A percentile compares a stretch with the other conserved stretches of the same genome.
phyloP scores from a whole-genome alignment of 2,113 vertebrate species.

The Abramis brama region DNA sequence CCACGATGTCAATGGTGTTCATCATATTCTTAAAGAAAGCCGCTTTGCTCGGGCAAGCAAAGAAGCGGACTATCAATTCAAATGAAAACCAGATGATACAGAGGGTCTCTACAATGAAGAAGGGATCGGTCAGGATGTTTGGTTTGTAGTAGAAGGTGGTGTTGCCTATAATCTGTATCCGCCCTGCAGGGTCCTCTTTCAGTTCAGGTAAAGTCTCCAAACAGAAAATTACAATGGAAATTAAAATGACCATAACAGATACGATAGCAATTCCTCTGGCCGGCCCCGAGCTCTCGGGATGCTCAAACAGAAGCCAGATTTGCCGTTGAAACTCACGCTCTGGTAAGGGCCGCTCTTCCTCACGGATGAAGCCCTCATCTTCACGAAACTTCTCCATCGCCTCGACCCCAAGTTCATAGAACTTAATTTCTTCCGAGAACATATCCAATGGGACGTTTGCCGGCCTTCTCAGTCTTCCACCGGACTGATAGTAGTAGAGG shows the following conservation, averaged over 20 bases:
- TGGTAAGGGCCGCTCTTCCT: conserved; percentile 93
- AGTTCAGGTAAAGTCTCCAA: conserved; percentile 94
- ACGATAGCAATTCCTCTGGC: conserved; percentile 95
- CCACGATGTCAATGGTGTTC: conserved; percentile 99
- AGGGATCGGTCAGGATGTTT: conserved; percentile 94
- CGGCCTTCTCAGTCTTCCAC: conserved; percentile 90
- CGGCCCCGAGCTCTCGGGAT: conserved; percentile 93
- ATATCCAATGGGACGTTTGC: conserved; percentile 98
- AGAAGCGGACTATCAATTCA: conserved; percentile 94
- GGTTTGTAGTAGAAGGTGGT: conserved; percentile 85
- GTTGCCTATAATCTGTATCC: conserved; percentile 80
- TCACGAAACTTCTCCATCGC: conserved; percentile 99
- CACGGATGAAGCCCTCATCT: conserved; percentile 96
- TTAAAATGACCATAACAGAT: conserved; percentile 98
- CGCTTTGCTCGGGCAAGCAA: conserved; percentile 96
- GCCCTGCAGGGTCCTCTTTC: conserved; percentile 83
- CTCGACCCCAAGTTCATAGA: conserved; percentile 96
- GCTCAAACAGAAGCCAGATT: conserved; percentile 97
- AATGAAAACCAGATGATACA: conserved; percentile 99
- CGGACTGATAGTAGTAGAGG: conserved; percentile 94
- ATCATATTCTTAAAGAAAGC: conserved; percentile 99
- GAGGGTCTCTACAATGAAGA: conserved; percentile 95
- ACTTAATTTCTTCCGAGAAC: conserved; percentile 99
- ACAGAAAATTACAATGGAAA: conserved; percentile 99
- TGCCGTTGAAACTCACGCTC: conserved; percentile 95